Base-by-base conservation (phyloP, 2,797 vertebrate species). In the Siniperca scherzeri region DNA sequence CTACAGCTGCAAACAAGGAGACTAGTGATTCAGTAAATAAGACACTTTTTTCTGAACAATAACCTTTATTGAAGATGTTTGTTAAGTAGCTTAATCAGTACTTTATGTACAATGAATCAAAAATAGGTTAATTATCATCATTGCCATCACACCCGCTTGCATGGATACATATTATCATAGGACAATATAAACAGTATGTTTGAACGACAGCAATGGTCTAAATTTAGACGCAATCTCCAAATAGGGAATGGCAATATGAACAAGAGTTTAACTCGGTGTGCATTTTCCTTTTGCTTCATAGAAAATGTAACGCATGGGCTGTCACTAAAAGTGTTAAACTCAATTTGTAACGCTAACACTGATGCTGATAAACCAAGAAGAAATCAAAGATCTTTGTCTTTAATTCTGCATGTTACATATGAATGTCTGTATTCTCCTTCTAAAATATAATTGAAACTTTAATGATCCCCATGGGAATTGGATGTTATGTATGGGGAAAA, bases 31-130 rank as follows among this genome's bases (percentile, higher is more conserved):
- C 22, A 59, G 16, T 7, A 50, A 62, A 36, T 52, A 33, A 78
- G 12, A 76, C 30, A 27, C 30, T 55, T 84, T 83, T 89, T 90
- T 88, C 74, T 87, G 87, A 89, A 92, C 88, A 92, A 89, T 88
- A 81, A 83, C 50, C 88, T 94, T 95, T 94, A 95, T 95, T 94
- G 87, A 90, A 91, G 89, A 93, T 89, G 90, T 92, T 80, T 81
- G 86, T 94, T 91, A 87, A 81, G 78, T 89, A 81, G 87, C 77
- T 93, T 86, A 81, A 90, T 91, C 69, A 67, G 81, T 88, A 83
- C 83, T 88, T 85, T 87, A 87, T 88, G 86, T 88, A 90, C 92
- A 93, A 82, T 87, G 55, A 91, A 90, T 89, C 83, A 93, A 93
- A 94, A 92, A 93, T 87, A 93, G 86, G 77, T 88, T 83, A 70